Conservation (phyloP, 2,113 vertebrate species). For the Lasiurus borealis region DNA sequence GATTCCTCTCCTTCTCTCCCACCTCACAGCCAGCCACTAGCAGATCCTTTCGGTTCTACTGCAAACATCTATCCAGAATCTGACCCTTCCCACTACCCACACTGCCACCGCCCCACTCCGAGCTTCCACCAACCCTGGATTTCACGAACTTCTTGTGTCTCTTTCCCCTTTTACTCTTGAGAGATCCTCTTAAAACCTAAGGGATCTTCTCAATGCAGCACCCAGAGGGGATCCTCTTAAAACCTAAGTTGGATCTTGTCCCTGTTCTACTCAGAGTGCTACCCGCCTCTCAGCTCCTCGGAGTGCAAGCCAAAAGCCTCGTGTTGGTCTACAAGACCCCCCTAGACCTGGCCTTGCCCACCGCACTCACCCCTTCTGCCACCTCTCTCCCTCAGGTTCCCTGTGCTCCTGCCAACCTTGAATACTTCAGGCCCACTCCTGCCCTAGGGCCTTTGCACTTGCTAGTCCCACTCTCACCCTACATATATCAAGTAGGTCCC, state of each 20-base stretch:
- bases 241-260: background rate
- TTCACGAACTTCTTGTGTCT: background rate
- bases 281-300: background rate
- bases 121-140: background rate
- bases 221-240: background rate
- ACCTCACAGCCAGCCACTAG: background rate
- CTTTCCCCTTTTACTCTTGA: background rate
- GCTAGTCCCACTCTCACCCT: background rate
- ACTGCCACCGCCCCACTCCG: background rate
- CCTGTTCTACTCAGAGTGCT: background rate
- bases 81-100: background rate
- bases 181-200: background rate
- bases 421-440: background rate
- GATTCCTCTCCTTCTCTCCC: background rate
- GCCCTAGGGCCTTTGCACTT: too few species aligned
- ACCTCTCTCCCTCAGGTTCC: background rate
- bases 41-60: background rate
- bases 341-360: background rate
- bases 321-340: rapidly evolving
- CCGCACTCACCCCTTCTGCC: background rate
- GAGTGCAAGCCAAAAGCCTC: background rate
- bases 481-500: background rate
- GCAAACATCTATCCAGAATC: background rate
- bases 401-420: background rate
- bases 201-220: too few species aligned